phyloP scores from a whole-genome alignment of 2,888 invertebrate genomes.

The Mythimna vitellina region DNA sequence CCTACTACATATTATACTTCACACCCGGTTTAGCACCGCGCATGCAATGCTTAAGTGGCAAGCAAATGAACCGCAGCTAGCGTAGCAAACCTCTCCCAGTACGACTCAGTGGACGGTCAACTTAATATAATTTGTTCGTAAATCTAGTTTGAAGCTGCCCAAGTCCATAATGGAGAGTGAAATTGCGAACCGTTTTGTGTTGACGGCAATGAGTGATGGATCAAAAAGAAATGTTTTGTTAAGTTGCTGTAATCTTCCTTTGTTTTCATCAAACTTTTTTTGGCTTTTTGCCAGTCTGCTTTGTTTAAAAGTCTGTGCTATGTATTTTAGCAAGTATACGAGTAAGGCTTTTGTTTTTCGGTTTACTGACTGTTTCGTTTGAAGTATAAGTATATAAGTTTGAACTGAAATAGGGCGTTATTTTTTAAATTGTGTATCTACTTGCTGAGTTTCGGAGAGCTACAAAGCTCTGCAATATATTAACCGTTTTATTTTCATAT shows the following conservation, averaged over 20 bases:
- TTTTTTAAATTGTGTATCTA: not conserved
- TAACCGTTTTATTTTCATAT: not conserved
- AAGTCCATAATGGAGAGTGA: conserved; percentile 29
- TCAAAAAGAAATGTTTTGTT: conserved; percentile 50
- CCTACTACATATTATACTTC: not conserved
- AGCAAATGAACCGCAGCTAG: not conserved
- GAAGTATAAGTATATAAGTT: too few species aligned
- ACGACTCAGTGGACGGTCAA: not conserved
- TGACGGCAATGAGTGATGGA: conserved; percentile 46
- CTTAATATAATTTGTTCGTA: conserved; percentile 52
- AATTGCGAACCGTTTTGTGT: conserved; percentile 43
- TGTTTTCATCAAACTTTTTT: conserved; percentile 24
- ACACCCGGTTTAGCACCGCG: not conserved
- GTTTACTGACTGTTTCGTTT: not conserved
- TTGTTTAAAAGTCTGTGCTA: conserved; percentile 37
- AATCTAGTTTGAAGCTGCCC: conserved; percentile 45
- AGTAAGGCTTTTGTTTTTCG: not conserved
- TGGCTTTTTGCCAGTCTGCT: conserved; percentile 27
- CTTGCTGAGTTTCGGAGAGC: not conserved
- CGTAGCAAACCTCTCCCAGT: not conserved
- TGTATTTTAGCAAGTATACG: conserved; percentile 12
- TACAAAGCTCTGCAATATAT: not conserved
- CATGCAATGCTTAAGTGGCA: not conserved
- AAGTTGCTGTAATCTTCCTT: conserved; percentile 43
- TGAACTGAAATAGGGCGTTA: not conserved